phyloP scores from a whole-genome alignment of 2,888 invertebrate species.

The Amphimallon solstitiale region DNA sequence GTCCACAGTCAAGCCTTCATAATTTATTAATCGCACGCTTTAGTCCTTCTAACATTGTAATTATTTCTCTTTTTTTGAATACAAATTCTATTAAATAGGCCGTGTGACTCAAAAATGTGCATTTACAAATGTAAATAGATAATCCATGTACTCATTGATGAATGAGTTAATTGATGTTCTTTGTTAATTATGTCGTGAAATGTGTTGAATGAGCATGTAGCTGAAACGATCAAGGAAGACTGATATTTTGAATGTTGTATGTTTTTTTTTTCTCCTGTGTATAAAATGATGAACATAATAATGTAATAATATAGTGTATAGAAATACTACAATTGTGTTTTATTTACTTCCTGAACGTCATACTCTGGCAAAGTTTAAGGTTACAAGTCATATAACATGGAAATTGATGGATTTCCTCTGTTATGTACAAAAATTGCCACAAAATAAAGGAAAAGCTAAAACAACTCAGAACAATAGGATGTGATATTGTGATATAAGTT shows the following conservation, averaged over 20 bases:
- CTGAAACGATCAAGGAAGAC: constrained; percentile 59
- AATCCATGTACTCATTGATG: constrained; percentile 32
- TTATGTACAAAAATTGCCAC: too few relatives aligned
- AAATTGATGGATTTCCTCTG: too few relatives aligned
- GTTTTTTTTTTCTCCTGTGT: constrained; percentile 54
- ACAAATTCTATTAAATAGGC: constrained; percentile 54
- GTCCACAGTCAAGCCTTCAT: constrained; percentile 21
- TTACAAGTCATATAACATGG: too few relatives aligned
- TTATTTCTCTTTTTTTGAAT: constrained; percentile 37
- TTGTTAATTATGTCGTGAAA: constrained; percentile 36
- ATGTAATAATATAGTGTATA: constrained; percentile 55
- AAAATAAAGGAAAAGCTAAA: too few relatives aligned
- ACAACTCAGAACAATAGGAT: too few relatives aligned
- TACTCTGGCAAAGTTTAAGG: too few relatives aligned
- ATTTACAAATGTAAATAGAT: constrained; percentile 54
- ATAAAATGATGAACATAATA: constrained; percentile 50
- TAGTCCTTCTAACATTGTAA: constrained; percentile 30
- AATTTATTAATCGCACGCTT: constrained; percentile 20
- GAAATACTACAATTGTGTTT: constrained; percentile 41
- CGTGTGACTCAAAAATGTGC: constrained; percentile 64
- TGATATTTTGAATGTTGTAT: constrained; percentile 63
- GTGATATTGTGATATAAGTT: too few relatives aligned
- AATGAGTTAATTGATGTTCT: constrained; percentile 28
- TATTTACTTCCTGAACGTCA: constrained; percentile 16
- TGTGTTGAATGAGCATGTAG: constrained; percentile 40